Conservation (phyloP, 1,140 invertebrate genomes). For the Leptestheria dahalacensis region DNA sequence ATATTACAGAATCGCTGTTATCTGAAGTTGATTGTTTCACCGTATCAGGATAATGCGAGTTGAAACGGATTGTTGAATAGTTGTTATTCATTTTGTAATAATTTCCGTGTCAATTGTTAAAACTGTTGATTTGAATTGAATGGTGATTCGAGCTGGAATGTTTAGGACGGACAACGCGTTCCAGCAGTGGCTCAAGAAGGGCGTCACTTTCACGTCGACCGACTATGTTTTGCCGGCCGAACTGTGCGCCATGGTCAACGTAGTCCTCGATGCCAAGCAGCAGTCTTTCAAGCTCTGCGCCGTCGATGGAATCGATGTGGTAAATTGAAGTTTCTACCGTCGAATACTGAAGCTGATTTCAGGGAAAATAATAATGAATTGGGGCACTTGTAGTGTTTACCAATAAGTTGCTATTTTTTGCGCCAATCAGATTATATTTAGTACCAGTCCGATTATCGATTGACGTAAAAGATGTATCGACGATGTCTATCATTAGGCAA, state of each 20-base stretch:
- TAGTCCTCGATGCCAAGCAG: conserved; percentile 84
- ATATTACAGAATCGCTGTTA: no score
- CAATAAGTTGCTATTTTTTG: conserved; percentile 18
- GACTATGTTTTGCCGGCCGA: conserved; percentile 96
- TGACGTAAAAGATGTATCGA: no score
- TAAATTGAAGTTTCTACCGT: no score
- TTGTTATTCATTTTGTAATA: no score
- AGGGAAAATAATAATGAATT: conserved; percentile 10
- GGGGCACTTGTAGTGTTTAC: not conserved
- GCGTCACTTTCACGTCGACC: conserved; percentile 84
- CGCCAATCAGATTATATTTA: not conserved
- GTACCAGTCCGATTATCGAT: not conserved
- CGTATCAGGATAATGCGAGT: no score
- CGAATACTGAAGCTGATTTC: not conserved
- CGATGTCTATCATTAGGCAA: no score
- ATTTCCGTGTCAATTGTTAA: no score
- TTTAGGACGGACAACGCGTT: conserved; percentile 33
- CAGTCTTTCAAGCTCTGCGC: conserved; percentile 92
- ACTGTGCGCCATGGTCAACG: conserved; percentile 99
- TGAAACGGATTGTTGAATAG: no score
- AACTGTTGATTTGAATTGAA: no score
- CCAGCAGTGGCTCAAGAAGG: conserved; percentile 89
- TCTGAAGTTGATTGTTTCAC: no score
- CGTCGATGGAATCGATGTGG: conserved; percentile 89
- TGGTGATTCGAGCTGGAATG: not conserved